Conservation (phyloP, 2,113 vertebrate genomes). For the Trochalopteron elliotii region DNA sequence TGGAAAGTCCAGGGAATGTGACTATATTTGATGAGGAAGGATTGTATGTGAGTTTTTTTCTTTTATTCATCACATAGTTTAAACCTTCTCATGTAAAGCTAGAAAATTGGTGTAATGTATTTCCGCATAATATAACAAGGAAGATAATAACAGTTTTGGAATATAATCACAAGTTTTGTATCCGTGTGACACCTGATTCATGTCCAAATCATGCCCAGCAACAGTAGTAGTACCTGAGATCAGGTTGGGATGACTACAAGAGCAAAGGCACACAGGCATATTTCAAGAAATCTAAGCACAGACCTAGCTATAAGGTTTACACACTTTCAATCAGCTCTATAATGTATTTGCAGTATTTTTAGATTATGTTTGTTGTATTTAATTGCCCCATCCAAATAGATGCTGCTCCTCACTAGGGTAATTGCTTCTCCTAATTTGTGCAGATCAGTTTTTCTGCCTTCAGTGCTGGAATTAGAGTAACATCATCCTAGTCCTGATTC, state of each 20-base stretch:
- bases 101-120: neutral
- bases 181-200: neutral
- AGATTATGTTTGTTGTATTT: neutral
- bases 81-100: neutral
- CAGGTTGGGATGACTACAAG: neutral
- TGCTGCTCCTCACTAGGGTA: neutral
- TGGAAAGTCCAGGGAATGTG: neutral
- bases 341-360: constrained; percentile 3
- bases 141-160: neutral
- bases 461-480: constrained; percentile 16
- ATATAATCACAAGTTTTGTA: neutral
- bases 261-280: neutral
- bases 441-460: neutral
- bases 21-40: neutral
- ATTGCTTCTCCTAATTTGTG: neutral
- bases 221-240: neutral
- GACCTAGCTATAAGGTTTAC: neutral
- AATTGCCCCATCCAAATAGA: neutral
- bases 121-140: neutral
- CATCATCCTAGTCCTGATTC: neutral
- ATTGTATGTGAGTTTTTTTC: neutral
- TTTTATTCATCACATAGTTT: neutral
- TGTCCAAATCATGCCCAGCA: neutral
- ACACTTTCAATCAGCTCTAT: neutral
- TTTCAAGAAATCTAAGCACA: neutral